Evolutionary conservation across 2,888 invertebrate genomes (phyloP).

Genomic region (Drosophila multiciliata): DNA sequence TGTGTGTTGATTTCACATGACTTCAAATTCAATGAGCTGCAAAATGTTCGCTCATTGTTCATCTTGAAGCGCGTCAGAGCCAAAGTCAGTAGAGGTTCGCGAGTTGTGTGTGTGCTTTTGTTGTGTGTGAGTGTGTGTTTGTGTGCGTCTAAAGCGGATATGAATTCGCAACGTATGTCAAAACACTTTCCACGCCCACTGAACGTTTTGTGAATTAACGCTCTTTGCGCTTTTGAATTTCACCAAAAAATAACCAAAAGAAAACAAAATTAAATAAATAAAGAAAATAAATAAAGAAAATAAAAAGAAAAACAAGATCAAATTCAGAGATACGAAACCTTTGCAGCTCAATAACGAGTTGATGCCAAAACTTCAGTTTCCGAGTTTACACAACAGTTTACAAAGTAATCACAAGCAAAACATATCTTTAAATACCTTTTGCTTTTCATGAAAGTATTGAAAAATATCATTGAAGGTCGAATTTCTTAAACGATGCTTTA

Average conservation of each 20-base stretch:
- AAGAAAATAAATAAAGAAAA: constrained; percentile 8
- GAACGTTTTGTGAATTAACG: constrained; percentile 73
- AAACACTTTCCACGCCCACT: constrained; percentile 71
- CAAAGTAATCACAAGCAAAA: constrained; percentile 39
- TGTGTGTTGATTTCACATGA: constrained; percentile 67
- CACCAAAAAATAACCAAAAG: not conserved
- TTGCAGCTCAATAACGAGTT: constrained; percentile 29
- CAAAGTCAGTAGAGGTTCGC: constrained; percentile 48
- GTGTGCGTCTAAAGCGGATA: constrained; percentile 41
- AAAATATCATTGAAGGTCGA: not conserved
- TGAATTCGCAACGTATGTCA: constrained; percentile 59
- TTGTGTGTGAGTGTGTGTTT: constrained; percentile 26
- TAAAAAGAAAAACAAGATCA: constrained; percentile 12
- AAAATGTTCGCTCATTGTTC: constrained; percentile 77
- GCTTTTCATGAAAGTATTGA: not conserved
- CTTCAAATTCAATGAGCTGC: constrained; percentile 80
- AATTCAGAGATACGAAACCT: constrained; percentile 23
- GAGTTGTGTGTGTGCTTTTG: constrained; percentile 1
- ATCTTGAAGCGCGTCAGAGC: constrained; percentile 75
- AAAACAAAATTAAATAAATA: constrained; percentile 3
- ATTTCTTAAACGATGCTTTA: not conserved
- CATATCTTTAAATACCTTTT: constrained; percentile 29
- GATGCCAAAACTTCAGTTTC: constrained; percentile 2
- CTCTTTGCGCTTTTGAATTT: constrained; percentile 75
- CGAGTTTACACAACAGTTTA: constrained; percentile 21